These are phyloP conservation scores for Zaprionus obscuricornis DNA, from an alignment of 2,888 invertebrate species.

Conservation along the genomic window DNA sequence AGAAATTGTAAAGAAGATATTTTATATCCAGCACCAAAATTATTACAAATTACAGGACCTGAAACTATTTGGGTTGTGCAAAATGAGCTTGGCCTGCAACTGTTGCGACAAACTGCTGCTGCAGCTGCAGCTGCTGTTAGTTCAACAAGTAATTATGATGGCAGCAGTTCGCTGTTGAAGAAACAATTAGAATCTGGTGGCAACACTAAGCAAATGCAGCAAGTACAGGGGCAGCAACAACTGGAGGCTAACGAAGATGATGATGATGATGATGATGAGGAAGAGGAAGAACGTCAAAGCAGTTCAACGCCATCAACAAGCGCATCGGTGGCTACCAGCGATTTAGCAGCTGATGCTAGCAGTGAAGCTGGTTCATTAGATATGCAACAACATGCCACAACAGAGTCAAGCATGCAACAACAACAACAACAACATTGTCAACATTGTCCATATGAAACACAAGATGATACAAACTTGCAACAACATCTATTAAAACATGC, in stretches of 20 bases:
- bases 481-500: conserved; percentile 90
- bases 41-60: conserved; percentile 83
- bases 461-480: conserved; percentile 88
- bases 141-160: conserved; percentile 60
- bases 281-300: conserved; percentile 65
- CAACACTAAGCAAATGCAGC: too few relatives aligned
- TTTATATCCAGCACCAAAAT: conserved; percentile 87
- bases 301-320: conserved; percentile 74
- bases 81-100: conserved; percentile 69
- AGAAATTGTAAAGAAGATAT: conserved; percentile 87
- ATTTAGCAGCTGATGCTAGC: conserved; percentile 69
- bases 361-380: conserved; percentile 70
- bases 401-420: too few relatives aligned
- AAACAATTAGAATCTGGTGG: conserved; percentile 80
- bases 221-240: too few relatives aligned
- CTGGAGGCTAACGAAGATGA: conserved; percentile 14
- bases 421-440: conserved; percentile 86
- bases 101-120: conserved; percentile 41
- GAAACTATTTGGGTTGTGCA: conserved; percentile 83
- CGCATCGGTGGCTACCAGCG: conserved; percentile 79
- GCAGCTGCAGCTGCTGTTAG: too few relatives aligned
- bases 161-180: conserved; percentile 78
- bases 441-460: conserved; percentile 91
- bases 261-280: conserved; percentile 36
- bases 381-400: conserved; percentile 51